Conservation (phyloP, 2,888 invertebrate genomes). For the Limnephilus rhombicus region DNA sequence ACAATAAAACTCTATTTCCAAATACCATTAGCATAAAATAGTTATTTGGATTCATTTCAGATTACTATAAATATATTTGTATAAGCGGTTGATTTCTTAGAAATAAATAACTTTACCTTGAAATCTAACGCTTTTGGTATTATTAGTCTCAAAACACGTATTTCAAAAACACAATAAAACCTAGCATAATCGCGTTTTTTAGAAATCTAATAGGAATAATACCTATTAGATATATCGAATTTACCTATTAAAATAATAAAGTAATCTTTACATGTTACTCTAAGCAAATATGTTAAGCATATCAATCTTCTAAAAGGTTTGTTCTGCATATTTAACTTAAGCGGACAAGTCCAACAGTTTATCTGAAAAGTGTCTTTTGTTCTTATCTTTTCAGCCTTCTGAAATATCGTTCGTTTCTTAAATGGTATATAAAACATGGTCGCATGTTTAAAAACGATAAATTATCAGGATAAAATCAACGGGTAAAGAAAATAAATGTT, state of each 20-base stretch:
- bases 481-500: neutral
- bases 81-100: no score
- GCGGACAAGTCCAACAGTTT: no score
- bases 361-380: neutral
- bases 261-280: neutral
- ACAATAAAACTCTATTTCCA: no score
- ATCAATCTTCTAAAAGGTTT: neutral
- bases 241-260: neutral
- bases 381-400: neutral
- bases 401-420: neutral
- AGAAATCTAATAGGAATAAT: neutral
- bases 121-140: neutral
- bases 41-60: no score
- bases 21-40: no score
- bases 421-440: neutral
- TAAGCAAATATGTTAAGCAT: neutral
- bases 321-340: neutral
- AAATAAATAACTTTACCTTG: neutral
- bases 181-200: neutral
- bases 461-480: neutral
- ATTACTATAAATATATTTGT: no score
- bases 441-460: neutral
- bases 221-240: neutral
- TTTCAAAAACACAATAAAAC: neutral
- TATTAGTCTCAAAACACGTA: no score